Conservation (phyloP, 1,140 invertebrate genomes). For the Orius insidiosus region DNA sequence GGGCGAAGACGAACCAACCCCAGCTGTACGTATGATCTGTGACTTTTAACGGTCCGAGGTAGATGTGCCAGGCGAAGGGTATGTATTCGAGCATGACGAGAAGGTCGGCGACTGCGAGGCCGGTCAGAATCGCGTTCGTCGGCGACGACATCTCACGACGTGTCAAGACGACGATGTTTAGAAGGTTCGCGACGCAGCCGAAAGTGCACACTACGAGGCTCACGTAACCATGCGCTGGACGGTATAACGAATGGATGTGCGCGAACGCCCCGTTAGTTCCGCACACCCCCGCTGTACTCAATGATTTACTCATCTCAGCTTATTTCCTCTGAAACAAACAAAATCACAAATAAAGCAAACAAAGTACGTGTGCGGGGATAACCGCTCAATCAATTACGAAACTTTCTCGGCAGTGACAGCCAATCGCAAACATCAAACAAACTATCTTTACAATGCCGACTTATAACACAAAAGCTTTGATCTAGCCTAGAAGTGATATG, state of each 20-base stretch:
- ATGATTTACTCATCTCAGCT: no score
- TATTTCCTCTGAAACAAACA: no score
- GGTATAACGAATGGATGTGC: slow-evolving; percentile 23
- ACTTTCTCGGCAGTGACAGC: no score
- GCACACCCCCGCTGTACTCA: no score
- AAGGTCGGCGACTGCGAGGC: slow-evolving; percentile 78
- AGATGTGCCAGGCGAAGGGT: slow-evolving; percentile 68
- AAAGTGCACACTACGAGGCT: slow-evolving; percentile 74
- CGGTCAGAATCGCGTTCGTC: slow-evolving; percentile 77
- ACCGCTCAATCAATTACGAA: no score
- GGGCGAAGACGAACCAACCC: slow-evolving; percentile 65
- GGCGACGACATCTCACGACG: slow-evolving; percentile 76
- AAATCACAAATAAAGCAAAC: no score
- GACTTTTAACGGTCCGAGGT: slow-evolving; percentile 33
- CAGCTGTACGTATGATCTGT: slow-evolving; percentile 51
- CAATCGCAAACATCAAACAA: no score
- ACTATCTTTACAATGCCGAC: no score
- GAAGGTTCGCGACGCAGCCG: slow-evolving; percentile 77
- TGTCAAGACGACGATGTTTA: slow-evolving; percentile 90
- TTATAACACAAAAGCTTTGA: no score
- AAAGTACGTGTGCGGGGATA: no score
- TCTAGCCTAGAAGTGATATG: no score
- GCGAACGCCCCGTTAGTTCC: no score
- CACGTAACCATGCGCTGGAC: slow-evolving; percentile 47
- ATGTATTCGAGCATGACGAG: slow-evolving; percentile 88